Percentiles rank a stretch among this genome's conserved stretches.
Conservation (phyloP, 2,888 invertebrate genomes). For the Mactromeris polynyma region DNA sequence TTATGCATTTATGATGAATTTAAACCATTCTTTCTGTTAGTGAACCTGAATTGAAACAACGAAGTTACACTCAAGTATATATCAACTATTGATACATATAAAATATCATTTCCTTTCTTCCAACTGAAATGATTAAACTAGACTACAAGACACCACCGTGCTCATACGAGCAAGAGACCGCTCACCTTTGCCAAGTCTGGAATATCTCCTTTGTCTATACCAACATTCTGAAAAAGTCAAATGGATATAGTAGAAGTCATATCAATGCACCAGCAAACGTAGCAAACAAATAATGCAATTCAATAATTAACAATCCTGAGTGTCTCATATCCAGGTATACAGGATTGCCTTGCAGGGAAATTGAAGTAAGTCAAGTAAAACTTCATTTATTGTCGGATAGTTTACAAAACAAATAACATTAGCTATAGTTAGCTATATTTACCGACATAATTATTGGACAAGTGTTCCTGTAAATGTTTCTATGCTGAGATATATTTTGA, state of each 20-base stretch:
- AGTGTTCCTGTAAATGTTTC: no score
- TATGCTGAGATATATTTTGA: no score
- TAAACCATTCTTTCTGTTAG: no score
- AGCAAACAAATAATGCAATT: neutral
- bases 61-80: neutral
- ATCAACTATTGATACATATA: neutral
- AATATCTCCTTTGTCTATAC: constrained; percentile 99
- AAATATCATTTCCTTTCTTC: neutral
- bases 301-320: neutral
- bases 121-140: neutral
- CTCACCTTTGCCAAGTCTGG: constrained; percentile 96
- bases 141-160: neutral
- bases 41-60: neutral
- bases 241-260: neutral
- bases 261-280: neutral
- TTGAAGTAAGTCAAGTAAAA: no score
- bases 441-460: no score
- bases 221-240: constrained; percentile 91
- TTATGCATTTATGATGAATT: no score
- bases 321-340: no score
- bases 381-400: no score
- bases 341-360: no score
- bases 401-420: no score
- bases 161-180: neutral
- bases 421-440: no score